Conservation (phyloP, 1,140 invertebrate genomes). For the Homalodisca vitripennis region DNA sequence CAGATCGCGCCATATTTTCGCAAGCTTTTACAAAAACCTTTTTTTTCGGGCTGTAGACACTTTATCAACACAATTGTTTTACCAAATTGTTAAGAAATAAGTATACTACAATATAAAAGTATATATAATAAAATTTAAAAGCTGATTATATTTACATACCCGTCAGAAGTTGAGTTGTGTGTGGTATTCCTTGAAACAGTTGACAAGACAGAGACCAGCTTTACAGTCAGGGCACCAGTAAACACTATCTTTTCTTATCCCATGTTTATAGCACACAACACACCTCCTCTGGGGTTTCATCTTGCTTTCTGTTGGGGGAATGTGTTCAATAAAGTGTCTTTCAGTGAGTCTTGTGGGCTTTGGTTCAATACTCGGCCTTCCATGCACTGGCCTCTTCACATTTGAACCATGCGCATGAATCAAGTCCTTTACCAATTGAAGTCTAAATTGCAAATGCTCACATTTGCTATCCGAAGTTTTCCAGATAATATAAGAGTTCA, state of each 20-base stretch:
- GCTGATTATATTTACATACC: not conserved
- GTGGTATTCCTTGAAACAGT: conserved; percentile 17
- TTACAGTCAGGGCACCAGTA: conserved; percentile 21
- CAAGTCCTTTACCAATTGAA: conserved; percentile 6
- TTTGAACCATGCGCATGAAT: not conserved
- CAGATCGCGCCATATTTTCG: not conserved
- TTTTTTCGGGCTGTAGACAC: not conserved
- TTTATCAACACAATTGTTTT: not conserved
- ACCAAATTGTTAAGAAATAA: not conserved
- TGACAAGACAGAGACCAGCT: conserved; percentile 2
- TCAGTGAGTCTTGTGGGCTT: not conserved
- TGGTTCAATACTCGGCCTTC: conserved; percentile 13
- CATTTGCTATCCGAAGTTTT: conserved; percentile 1
- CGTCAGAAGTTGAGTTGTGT: not conserved
- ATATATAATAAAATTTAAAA: not conserved
- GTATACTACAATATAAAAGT: not conserved
- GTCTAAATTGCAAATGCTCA: not conserved
- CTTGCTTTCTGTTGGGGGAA: conserved; percentile 16
- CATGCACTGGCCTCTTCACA: conserved; percentile 5
- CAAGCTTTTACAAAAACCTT: not conserved
- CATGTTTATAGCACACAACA: conserved; percentile 7
- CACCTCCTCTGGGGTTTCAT: conserved; percentile 5
- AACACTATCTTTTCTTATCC: conserved; percentile 6
- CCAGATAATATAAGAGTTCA: conserved; percentile 23
- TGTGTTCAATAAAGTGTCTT: conserved; percentile 19